Evolutionary conservation across 37 sponge, comb jelly and placozoan species (phyloP).

Genomic region (Ephydatia muelleri): DNA sequence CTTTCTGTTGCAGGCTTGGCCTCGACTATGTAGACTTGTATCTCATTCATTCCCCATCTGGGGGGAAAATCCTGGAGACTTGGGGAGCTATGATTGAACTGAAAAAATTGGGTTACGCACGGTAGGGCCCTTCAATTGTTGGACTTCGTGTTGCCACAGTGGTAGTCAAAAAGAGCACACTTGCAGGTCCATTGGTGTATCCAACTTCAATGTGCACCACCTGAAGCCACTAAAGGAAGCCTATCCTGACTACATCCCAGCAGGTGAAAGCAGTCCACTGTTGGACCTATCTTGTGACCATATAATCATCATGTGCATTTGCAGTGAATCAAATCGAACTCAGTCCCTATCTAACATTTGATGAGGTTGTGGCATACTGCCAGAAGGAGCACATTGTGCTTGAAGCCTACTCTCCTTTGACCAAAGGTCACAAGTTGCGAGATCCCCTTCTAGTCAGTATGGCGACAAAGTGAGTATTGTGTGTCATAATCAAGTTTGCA

Average conservation of each 20-base stretch:
- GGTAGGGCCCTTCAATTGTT: slow-evolving; percentile 2
- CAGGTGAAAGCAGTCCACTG: slow-evolving; percentile 19
- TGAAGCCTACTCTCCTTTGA: slow-evolving; percentile 79
- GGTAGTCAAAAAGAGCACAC: background rate
- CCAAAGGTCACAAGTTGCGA: slow-evolving; percentile 61
- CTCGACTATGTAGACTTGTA: slow-evolving; percentile 80
- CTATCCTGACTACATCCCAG: slow-evolving; percentile 44
- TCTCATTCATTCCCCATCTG: slow-evolving; percentile 77
- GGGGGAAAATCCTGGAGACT: slow-evolving; percentile 76
- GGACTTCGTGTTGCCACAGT: too few relatives aligned
- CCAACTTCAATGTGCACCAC: slow-evolving; percentile 63
- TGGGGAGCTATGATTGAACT: slow-evolving; percentile 80
- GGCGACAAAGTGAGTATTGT: slow-evolving; percentile 50
- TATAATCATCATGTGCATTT: too few relatives aligned
- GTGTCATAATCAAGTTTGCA: background rate
- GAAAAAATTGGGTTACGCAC: slow-evolving; percentile 51
- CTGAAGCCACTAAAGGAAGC: slow-evolving; percentile 45
- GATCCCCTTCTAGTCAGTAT: slow-evolving; percentile 60
- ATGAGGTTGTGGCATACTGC: slow-evolving; percentile 71
- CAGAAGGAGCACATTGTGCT: slow-evolving; percentile 64
- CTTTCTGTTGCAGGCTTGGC: slow-evolving; percentile 45
- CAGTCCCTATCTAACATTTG: slow-evolving; percentile 65
- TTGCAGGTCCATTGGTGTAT: slow-evolving; percentile 63
- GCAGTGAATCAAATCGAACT: slow-evolving; percentile 85
- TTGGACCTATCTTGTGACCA: too few relatives aligned